Evolutionary conservation across 2,113 vertebrate species (phyloP).

Genomic region (Urocynchramus pylzowi): DNA sequence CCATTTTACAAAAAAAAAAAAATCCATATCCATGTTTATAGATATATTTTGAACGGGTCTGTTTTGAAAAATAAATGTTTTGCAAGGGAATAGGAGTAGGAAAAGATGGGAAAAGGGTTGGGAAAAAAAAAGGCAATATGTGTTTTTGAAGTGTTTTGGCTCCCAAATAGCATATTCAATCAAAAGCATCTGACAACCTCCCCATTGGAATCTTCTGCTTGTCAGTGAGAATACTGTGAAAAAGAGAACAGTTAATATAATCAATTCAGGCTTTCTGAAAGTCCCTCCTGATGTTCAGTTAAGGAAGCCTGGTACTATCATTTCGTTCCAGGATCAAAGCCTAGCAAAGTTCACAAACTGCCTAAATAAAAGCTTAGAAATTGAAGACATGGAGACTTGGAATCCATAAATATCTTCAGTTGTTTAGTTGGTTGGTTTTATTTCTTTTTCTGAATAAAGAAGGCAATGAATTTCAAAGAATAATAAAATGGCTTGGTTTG

Average conservation of each 20-base stretch:
- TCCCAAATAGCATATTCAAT: constrained; percentile 27
- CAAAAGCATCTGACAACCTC: constrained; percentile 39
- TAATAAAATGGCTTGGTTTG: neutral
- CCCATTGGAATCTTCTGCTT: constrained; percentile 10
- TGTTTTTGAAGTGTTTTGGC: constrained; percentile 27
- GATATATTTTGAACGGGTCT: neutral
- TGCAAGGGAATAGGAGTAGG: neutral
- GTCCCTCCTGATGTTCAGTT: constrained; percentile 3
- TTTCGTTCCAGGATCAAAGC: neutral
- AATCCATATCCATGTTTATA: neutral
- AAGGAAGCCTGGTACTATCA: neutral
- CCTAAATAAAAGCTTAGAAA: neutral
- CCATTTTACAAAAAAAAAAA: neutral
- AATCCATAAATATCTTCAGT: neutral
- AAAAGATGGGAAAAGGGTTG: neutral
- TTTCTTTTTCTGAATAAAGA: neutral
- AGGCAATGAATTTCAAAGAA: neutral
- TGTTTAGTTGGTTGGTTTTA: rapidly evolving
- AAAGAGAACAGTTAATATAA: constrained; percentile 35
- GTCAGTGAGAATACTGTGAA: neutral
- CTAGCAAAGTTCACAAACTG: neutral
- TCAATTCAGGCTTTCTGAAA: constrained; percentile 8
- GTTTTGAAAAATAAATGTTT: neutral
- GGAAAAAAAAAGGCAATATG: neutral
- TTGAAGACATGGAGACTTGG: neutral